These are phyloP conservation scores for Discoglossus pictus DNA, from an alignment of 2,797 vertebrate species.

Conservation along the genomic window DNA sequence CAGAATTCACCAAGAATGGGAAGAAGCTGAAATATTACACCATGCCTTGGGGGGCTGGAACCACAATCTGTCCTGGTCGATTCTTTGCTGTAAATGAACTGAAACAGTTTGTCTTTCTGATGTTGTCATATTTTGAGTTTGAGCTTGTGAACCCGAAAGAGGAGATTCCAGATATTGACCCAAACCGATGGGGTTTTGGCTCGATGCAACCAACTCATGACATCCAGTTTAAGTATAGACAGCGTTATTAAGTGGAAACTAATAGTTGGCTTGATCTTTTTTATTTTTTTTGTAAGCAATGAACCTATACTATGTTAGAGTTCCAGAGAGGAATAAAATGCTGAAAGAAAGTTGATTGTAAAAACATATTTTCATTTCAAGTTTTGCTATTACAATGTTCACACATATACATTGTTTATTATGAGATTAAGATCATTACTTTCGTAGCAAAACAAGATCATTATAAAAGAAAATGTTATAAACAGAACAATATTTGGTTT, in stretches of 20 bases:
- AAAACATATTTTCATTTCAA: too few relatives aligned
- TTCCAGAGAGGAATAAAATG: too few relatives aligned
- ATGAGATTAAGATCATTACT: too few relatives aligned
- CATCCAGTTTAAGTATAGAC: constrained; percentile 76
- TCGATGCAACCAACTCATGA: constrained; percentile 77
- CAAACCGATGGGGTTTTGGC: constrained; percentile 82
- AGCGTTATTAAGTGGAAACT: constrained; percentile 55
- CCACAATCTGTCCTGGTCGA: constrained; percentile 84
- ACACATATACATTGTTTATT: too few relatives aligned
- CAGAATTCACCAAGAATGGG: constrained; percentile 80
- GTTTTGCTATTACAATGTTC: too few relatives aligned
- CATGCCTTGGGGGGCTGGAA: constrained; percentile 90
- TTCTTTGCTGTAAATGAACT: constrained; percentile 86
- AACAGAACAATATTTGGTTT: too few relatives aligned
- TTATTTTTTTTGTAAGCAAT: too few relatives aligned
- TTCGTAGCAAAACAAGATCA: too few relatives aligned
- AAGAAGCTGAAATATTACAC: constrained; percentile 81
- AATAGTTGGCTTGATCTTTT: too few relatives aligned
- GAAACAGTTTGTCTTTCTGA: constrained; percentile 85
- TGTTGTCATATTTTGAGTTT: constrained; percentile 84
- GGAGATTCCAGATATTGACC: constrained; percentile 72
- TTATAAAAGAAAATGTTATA: too few relatives aligned
- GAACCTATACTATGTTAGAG: too few relatives aligned
- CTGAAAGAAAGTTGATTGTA: too few relatives aligned
- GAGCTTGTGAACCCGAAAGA: constrained; percentile 75